Conservation (phyloP, 2,797 vertebrate species). For the Sitta carolinensis region DNA sequence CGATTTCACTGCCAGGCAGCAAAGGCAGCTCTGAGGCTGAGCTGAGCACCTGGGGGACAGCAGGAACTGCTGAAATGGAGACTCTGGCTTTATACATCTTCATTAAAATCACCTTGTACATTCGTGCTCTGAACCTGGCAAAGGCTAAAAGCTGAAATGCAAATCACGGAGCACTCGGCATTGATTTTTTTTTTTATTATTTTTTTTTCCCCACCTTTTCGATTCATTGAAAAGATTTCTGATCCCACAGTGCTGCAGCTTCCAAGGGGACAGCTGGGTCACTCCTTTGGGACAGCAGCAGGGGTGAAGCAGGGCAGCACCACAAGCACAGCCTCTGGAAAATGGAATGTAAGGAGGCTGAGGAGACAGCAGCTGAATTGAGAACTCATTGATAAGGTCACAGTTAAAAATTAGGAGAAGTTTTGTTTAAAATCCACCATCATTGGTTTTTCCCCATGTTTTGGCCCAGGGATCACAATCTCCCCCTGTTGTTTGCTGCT, state of each 20-base stretch:
- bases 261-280: not conserved
- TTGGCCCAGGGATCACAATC: not conserved
- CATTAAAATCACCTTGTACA: constrained; percentile 7
- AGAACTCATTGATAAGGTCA: not conserved
- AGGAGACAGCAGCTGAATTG: not conserved
- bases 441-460: not conserved
- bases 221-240: not conserved
- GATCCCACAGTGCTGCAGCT: not conserved
- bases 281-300: not conserved
- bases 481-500: not conserved
- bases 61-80: constrained; percentile 1
- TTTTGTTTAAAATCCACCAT: not conserved
- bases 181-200: not conserved
- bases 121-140: not conserved
- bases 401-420: not conserved
- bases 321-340: not conserved
- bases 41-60: constrained; percentile 79
- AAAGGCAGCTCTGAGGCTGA: constrained; percentile 81
- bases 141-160: not conserved
- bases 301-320: not conserved
- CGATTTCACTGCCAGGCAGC: constrained; percentile 83
- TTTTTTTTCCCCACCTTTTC: not conserved
- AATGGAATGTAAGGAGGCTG: not conserved
- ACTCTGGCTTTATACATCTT: not conserved
- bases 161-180: not conserved